A percentile compares a stretch with the other conserved stretches of the same genome.
Evolutionary conservation across 2,888 invertebrate genomes (phyloP).

Genomic region (Phaonia tiefii): DNA sequence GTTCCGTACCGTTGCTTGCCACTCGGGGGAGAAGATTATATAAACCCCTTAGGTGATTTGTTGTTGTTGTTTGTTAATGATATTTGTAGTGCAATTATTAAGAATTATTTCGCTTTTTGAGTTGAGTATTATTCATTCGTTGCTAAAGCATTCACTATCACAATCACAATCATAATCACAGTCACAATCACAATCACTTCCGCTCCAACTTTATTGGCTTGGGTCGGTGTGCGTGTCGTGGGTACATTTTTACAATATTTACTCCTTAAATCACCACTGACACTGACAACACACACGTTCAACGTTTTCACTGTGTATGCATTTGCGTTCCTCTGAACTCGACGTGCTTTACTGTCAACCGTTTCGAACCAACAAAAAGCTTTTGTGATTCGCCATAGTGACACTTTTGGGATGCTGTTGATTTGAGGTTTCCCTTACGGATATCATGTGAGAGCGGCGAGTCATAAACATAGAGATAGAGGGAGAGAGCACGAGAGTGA

Average conservation of each 20-base stretch:
- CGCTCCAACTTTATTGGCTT: conserved; percentile 51
- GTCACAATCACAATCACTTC: conserved; percentile 57
- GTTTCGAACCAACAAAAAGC: conserved; percentile 65
- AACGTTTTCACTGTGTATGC: conserved; percentile 40
- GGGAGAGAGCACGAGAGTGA: background rate
- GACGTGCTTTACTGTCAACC: conserved; percentile 64
- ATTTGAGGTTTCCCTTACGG: too few relatives aligned
- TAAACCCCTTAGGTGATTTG: conserved; percentile 44
- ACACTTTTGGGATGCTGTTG: background rate
- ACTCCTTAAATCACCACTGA: conserved; percentile 11
- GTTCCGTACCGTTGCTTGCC: background rate
- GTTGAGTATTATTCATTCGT: conserved; percentile 25
- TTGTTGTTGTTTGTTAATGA: conserved; percentile 9
- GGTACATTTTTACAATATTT: conserved; percentile 47
- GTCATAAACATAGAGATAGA: conserved; percentile 29
- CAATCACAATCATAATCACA: too few relatives aligned
- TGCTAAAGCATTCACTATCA: conserved; percentile 49
- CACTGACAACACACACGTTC: background rate
- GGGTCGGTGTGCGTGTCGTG: conserved; percentile 17
- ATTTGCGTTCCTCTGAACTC: conserved; percentile 61
- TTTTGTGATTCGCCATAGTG: conserved; percentile 31
- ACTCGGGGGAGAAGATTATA: conserved; percentile 48
- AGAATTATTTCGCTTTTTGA: conserved; percentile 1
- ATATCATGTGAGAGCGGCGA: background rate
- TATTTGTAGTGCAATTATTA: conserved; percentile 28